These are phyloP conservation scores for Brachyhypopomus occidentalis DNA, from an alignment of 2,113 vertebrate genomes.

Conservation along the genomic window DNA sequence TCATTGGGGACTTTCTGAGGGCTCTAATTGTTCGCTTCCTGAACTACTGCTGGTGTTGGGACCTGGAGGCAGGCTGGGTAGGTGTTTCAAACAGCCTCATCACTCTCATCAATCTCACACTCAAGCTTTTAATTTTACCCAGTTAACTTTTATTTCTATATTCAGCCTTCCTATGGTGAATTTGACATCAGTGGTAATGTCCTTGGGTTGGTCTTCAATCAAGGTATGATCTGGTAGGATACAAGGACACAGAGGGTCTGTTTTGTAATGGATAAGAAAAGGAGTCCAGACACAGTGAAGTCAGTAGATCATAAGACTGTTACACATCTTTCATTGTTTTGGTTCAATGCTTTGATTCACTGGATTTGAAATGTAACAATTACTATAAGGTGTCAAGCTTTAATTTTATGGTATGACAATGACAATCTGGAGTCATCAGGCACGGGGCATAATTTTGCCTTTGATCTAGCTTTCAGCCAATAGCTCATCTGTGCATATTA, in stretches of 20 bases:
- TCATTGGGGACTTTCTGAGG: conserved; percentile 93
- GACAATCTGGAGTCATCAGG: too few species aligned
- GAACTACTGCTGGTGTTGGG: conserved; percentile 99
- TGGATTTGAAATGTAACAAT: not conserved
- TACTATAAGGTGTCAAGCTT: not conserved
- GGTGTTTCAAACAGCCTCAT: conserved; percentile 57
- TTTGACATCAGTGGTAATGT: conserved; percentile 99
- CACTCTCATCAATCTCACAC: not conserved
- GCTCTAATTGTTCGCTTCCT: conserved; percentile 95
- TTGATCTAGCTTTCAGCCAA: too few species aligned
- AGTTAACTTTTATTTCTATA: conserved; percentile 5
- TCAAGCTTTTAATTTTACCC: not conserved
- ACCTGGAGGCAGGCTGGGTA: conserved; percentile 97
- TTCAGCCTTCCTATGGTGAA: conserved; percentile 92
- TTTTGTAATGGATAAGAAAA: not conserved
- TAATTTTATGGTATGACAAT: too few species aligned
- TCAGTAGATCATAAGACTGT: not conserved
- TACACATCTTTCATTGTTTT: not conserved
- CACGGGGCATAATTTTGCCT: too few species aligned
- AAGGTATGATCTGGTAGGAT: conserved; percentile 98
- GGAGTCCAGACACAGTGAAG: not conserved
- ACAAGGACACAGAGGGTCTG: not conserved
- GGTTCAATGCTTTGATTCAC: not conserved
- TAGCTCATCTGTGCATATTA: too few species aligned
- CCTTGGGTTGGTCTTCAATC: conserved; percentile 95